Percentiles rank a stretch among this genome's conserved stretches.
These are phyloP conservation scores for Apus apus DNA, from an alignment of 2,113 vertebrate genomes.

Conservation along the genomic window DNA sequence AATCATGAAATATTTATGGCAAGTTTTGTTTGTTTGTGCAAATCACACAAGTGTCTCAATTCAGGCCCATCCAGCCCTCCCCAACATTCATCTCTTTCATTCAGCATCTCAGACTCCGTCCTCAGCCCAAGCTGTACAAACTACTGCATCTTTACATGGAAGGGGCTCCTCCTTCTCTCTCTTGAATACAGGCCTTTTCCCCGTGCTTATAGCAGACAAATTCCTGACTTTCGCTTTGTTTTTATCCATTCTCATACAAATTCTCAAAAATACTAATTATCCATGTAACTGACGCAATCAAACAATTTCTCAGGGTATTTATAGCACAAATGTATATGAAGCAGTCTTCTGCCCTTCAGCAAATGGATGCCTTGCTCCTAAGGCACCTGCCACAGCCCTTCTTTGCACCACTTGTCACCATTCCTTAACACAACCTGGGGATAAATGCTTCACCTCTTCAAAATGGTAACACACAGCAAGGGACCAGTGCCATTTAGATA, in stretches of 20 bases:
- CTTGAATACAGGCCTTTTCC: background rate
- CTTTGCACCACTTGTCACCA: background rate
- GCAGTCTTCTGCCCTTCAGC: background rate
- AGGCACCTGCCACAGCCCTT: background rate
- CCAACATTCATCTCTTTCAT: background rate
- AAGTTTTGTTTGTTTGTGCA: background rate
- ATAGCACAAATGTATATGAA: background rate
- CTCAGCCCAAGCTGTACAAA: background rate
- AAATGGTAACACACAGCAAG: background rate
- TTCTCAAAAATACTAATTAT: background rate
- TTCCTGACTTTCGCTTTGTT: background rate
- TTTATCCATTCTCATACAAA: background rate
- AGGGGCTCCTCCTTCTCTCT: background rate
- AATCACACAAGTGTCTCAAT: background rate
- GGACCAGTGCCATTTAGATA: background rate
- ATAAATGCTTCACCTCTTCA: background rate
- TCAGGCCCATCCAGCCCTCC: background rate
- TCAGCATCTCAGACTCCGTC: fast-evolving
- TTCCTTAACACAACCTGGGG: background rate
- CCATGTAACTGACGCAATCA: background rate
- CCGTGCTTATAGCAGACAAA: background rate
- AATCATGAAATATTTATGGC: background rate
- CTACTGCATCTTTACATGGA: background rate
- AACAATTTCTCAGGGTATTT: background rate
- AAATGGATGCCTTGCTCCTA: background rate